These are phyloP conservation scores for Tricholauxania praeusta DNA, from an alignment of 2,888 invertebrate species.

Conservation along the genomic window DNA sequence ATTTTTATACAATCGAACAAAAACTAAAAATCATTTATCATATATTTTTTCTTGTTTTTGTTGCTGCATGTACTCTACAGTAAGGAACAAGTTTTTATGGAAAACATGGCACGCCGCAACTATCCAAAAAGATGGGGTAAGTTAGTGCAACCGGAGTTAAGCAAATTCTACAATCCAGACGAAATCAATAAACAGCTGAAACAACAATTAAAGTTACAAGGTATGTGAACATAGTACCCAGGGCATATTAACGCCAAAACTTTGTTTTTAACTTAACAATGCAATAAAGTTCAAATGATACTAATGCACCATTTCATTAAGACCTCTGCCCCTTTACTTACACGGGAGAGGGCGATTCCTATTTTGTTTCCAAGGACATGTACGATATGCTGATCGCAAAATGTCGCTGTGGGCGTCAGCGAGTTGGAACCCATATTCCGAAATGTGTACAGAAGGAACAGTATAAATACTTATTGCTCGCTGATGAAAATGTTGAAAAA, in stretches of 20 bases:
- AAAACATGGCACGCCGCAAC: conserved; percentile 59
- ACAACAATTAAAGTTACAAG: conserved; percentile 44
- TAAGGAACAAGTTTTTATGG: conserved; percentile 62
- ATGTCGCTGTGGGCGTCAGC: conserved; percentile 64
- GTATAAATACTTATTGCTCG: conserved; percentile 49
- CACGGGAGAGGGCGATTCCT: conserved; percentile 59
- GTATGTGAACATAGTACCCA: not conserved
- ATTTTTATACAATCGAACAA: too few species aligned
- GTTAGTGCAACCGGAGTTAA: conserved; percentile 50
- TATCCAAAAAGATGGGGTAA: conserved; percentile 59
- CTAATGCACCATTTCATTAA: conserved; percentile 36
- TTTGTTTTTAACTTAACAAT: not conserved
- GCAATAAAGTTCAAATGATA: not conserved
- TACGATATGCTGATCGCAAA: conserved; percentile 57
- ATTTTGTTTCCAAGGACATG: conserved; percentile 63
- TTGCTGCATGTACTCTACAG: conserved; percentile 60
- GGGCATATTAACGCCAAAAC: too few species aligned
- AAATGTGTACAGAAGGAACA: conserved; percentile 63
- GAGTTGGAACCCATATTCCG: conserved; percentile 57
- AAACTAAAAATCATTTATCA: too few species aligned
- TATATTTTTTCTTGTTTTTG: too few species aligned
- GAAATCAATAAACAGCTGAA: conserved; percentile 54
- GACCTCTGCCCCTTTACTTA: conserved; percentile 54
- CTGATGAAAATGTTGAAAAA: not conserved
- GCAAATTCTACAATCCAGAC: conserved; percentile 62